A percentile compares a stretch with the other conserved stretches of the same genome.
Evolutionary conservation across 2,797 vertebrate species (phyloP).

Genomic region (Chanos chanos): DNA sequence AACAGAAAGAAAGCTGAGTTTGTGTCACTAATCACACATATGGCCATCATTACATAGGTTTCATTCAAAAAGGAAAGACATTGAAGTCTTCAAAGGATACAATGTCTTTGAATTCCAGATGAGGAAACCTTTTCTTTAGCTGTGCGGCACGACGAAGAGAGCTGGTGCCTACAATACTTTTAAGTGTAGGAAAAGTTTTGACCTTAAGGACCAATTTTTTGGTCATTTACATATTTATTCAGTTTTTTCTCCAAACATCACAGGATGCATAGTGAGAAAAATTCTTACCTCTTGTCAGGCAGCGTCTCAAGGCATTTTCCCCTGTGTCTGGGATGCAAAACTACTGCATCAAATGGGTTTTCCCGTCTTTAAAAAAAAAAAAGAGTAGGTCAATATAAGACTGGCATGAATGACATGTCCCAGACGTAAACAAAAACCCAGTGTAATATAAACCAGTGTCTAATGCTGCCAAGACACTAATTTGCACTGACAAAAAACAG

Average conservation of each 20-base stretch:
- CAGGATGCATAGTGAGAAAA: neutral
- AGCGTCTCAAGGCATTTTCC: constrained; percentile 82
- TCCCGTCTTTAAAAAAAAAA: constrained; percentile 76
- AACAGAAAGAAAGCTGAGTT: neutral
- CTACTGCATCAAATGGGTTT: constrained; percentile 89
- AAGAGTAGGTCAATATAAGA: neutral
- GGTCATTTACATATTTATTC: neutral
- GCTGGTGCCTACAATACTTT: constrained; percentile 90
- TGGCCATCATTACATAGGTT: neutral
- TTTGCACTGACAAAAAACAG: too few species aligned
- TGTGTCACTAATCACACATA: neutral
- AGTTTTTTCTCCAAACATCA: too few species aligned
- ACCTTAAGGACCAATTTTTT: neutral
- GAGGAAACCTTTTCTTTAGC: constrained; percentile 88
- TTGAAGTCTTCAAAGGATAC: constrained; percentile 78
- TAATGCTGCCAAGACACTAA: too few species aligned
- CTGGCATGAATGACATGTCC: too few species aligned
- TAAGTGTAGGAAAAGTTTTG: neutral
- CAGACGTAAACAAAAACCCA: too few species aligned
- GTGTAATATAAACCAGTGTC: too few species aligned
- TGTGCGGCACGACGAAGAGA: constrained; percentile 95
- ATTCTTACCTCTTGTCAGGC: constrained; percentile 83
- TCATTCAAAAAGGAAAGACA: neutral
- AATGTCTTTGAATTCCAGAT: constrained; percentile 90
- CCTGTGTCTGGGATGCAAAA: constrained; percentile 84